Evolutionary conservation across 2,888 invertebrate species (phyloP).

Genomic region (Tipula lateralis): DNA sequence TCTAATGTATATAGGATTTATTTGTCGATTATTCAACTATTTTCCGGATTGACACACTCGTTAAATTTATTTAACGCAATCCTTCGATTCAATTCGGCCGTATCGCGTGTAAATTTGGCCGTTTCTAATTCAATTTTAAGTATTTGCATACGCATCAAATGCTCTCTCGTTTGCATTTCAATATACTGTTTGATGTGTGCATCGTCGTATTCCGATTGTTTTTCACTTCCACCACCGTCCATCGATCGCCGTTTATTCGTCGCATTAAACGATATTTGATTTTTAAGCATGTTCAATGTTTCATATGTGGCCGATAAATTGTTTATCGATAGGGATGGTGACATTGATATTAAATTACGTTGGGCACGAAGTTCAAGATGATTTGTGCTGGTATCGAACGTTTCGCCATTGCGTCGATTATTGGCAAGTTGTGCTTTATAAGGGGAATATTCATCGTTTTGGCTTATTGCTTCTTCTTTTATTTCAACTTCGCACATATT

Average conservation of each 20-base stretch:
- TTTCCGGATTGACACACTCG: conserved; percentile 36
- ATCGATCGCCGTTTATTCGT: conserved; percentile 41
- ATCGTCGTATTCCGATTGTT: conserved; percentile 35
- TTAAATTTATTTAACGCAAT: conserved; percentile 57
- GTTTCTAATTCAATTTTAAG: conserved; percentile 49
- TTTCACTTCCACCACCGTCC: conserved; percentile 41
- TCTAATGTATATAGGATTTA: conserved; percentile 20
- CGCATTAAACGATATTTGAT: conserved; percentile 33
- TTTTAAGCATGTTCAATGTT: conserved; percentile 46
- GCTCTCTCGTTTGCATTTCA: conserved; percentile 50
- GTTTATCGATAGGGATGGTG: conserved; percentile 44
- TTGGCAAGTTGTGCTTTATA: conserved; percentile 35
- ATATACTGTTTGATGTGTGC: conserved; percentile 36
- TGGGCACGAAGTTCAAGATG: neutral
- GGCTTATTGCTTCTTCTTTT: conserved; percentile 45
- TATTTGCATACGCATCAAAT: conserved; percentile 49
- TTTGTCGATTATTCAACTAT: neutral
- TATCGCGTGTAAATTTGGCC: conserved; percentile 52
- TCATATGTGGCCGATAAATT: conserved; percentile 48
- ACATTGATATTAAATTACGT: neutral
- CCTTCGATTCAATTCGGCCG: conserved; percentile 59
- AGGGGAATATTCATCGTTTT: conserved; percentile 43
- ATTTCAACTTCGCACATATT: conserved; percentile 46
- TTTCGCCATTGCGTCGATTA: conserved; percentile 36
- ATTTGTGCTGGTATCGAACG: neutral